Evolutionary conservation across 1,140 invertebrate genomes (phyloP), one percentile per base, ranked within the genome.

Genomic region (Apis cerana): DNA sequence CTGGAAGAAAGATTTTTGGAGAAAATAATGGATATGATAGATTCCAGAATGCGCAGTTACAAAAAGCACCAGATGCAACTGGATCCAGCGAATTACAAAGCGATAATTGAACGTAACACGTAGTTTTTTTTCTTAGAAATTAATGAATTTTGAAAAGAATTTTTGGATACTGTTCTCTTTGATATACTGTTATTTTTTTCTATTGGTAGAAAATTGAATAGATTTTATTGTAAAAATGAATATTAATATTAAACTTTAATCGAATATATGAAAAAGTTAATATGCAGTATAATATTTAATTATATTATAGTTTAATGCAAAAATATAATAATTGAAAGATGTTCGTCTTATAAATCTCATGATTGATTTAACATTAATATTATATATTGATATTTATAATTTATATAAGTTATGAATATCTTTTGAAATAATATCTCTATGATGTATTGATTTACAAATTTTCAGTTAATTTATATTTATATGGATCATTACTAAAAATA

Each of bases 1-100:
- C 92, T 17, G 93, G 92, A 8, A 90, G 93, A 64, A 92, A 93
- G 65, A 90, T 90, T 52, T 94, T 92, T 52, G 91, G 91, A 1
- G 90, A 92, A 0, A 84, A 79, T 0, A 87, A 91, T 10, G 89
- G 87, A 1, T 94, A 91, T 77, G 91, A 92, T 50, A 91, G 91
- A 71, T 92, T 92, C 56, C 88, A 92, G 4, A 91, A 80, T 58
- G 89, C 87, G 0, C 91, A 92, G 75, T 54, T 91, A 62, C 92
- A 90, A 67, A 89, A 89, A 17, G 84, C 82, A 33, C 86, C 77
- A 7, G 88, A 89, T 23, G 86, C 86, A 1, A 89, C 87, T 17
- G 85, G 83, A 1, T 88, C 89, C 62, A 89, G 86, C 65, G 89
- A 89, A 9, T 76, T 87, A 48, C 86, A 83, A 71, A 80, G 87